Conservation (phyloP, 1,140 invertebrate species). For the Andricus grossulariae region DNA sequence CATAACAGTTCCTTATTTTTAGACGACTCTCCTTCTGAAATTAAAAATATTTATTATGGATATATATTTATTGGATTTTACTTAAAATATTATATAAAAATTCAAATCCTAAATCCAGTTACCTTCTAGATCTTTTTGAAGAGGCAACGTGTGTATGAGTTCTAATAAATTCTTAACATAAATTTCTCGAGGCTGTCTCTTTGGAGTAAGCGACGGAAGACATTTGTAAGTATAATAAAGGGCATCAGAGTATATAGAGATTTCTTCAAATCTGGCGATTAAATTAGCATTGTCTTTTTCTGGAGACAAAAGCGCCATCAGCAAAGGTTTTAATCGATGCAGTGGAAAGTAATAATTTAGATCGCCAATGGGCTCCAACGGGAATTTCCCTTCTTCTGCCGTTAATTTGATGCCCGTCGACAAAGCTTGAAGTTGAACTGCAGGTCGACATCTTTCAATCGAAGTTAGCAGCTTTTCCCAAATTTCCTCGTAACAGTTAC, state of each 20-base stretch:
- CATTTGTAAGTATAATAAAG: slow-evolving; percentile 79
- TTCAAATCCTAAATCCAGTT: slow-evolving; percentile 29
- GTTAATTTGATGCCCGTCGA: slow-evolving; percentile 82
- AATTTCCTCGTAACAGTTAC: slow-evolving; percentile 79
- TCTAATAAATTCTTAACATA: slow-evolving; percentile 84
- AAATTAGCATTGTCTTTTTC: slow-evolving; percentile 74
- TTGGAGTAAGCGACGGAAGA: slow-evolving; percentile 76
- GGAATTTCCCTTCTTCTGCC: slow-evolving; percentile 80
- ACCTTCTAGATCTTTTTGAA: slow-evolving; percentile 74
- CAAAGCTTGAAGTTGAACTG: slow-evolving; percentile 79
- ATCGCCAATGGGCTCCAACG: slow-evolving; percentile 74
- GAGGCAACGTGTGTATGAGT: slow-evolving; percentile 80
- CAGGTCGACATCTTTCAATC: slow-evolving; percentile 74
- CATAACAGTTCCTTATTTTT: slow-evolving; percentile 62
- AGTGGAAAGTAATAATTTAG: slow-evolving; percentile 79
- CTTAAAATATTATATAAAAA: neutral
- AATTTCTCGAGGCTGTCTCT: slow-evolving; percentile 78
- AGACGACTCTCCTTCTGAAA: slow-evolving; percentile 51
- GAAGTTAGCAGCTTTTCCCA: slow-evolving; percentile 76
- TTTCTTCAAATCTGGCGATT: slow-evolving; percentile 80
- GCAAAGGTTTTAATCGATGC: slow-evolving; percentile 78
- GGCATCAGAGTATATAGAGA: slow-evolving; percentile 80
- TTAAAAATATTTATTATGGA: slow-evolving; percentile 19
- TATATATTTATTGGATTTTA: neutral
- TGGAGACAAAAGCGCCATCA: slow-evolving; percentile 77